phyloP scores from a whole-genome alignment of 2,113 vertebrate genomes.

The Neolamprologus variostigma region DNA sequence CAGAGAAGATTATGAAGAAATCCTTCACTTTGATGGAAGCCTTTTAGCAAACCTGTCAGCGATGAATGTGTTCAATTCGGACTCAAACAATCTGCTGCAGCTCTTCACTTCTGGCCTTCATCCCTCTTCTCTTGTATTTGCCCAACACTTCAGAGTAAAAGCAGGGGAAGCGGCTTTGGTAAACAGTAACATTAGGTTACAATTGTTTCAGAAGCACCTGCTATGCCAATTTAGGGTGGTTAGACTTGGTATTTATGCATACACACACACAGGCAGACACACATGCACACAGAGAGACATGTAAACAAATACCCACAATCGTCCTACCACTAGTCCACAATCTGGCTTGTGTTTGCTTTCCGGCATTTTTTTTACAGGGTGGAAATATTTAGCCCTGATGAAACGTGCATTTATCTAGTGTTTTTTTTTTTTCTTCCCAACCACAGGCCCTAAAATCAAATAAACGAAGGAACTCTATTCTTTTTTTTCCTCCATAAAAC shows the following conservation, averaged over 20 bases:
- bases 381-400: slow-evolving; percentile 71
- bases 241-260: slow-evolving; percentile 49
- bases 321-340: slow-evolving; percentile 56
- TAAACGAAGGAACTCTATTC: slow-evolving; percentile 62
- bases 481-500: slow-evolving; percentile 61
- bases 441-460: slow-evolving; percentile 69
- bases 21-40: slow-evolving; percentile 42
- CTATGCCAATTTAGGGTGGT: slow-evolving; percentile 36
- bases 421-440: slow-evolving; percentile 29
- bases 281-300: slow-evolving; percentile 23
- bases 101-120: not conserved
- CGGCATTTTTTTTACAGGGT: slow-evolving; percentile 59
- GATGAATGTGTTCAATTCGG: slow-evolving; percentile 17
- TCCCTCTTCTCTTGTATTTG: slow-evolving; percentile 20
- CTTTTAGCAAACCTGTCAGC: slow-evolving; percentile 46
- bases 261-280: not conserved
- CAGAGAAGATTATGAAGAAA: slow-evolving; percentile 25
- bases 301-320: slow-evolving; percentile 68
- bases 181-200: slow-evolving; percentile 41
- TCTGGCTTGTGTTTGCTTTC: slow-evolving; percentile 70
- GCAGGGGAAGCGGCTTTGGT: slow-evolving; percentile 14
- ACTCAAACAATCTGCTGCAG: not conserved
- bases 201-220: slow-evolving; percentile 64
- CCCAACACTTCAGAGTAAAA: slow-evolving; percentile 31
- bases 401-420: slow-evolving; percentile 67